Conservation (phyloP, 2,888 invertebrate genomes). For the Agrotis exclamationis region DNA sequence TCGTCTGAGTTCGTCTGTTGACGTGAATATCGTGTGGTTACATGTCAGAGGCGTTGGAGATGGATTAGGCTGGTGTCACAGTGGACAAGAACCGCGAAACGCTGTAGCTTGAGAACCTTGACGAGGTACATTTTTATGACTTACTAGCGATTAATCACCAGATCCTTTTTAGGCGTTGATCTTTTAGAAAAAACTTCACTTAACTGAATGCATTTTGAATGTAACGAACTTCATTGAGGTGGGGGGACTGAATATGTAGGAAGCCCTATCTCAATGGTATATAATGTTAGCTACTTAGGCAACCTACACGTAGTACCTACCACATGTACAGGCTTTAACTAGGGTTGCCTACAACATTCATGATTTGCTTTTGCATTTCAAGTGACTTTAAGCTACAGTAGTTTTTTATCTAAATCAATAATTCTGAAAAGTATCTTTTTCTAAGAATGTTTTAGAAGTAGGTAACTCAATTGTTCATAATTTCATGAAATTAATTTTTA, state of each 20-base stretch:
- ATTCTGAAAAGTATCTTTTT: too few species aligned
- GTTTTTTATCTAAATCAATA: neutral
- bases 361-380: neutral
- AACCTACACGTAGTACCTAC: neutral
- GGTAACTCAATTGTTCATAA: neutral
- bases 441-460: neutral
- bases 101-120: conserved; percentile 16
- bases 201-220: neutral
- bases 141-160: neutral
- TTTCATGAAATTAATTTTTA: neutral
- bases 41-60: conserved; percentile 62
- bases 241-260: conserved; percentile 16
- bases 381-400: neutral
- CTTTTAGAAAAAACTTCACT: neutral
- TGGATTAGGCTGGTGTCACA: conserved; percentile 39
- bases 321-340: neutral
- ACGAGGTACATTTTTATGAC: neutral
- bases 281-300: conserved; percentile 15
- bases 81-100: conserved; percentile 44
- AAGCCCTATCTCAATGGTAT: conserved; percentile 21
- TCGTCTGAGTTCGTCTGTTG: conserved; percentile 64
- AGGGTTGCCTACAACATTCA: neutral
- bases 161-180: neutral
- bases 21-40: conserved; percentile 67
- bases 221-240: conserved; percentile 24